phyloP scores from a whole-genome alignment of 1,140 invertebrate species.

The Stegodyphus mimosarum region DNA sequence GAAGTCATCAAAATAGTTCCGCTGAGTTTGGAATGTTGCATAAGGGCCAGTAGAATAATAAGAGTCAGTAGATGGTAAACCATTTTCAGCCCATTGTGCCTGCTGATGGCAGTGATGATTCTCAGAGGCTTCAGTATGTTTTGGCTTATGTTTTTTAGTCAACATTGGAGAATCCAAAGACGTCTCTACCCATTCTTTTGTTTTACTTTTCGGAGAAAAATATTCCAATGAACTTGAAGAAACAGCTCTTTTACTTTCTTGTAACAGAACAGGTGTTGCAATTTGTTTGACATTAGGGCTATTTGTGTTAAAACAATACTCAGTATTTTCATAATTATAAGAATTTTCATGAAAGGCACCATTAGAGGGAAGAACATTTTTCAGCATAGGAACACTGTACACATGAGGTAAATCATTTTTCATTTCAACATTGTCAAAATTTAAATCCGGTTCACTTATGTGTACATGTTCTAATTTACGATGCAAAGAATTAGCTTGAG shows the following conservation, averaged over 20 bases:
- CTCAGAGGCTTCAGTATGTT: not conserved
- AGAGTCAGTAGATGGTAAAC: slow-evolving; percentile 6
- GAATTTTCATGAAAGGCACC: too few species aligned
- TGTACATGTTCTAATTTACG: slow-evolving; percentile 24
- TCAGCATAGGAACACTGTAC: slow-evolving; percentile 32
- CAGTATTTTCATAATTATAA: not conserved
- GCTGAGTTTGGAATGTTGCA: not conserved
- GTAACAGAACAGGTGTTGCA: slow-evolving; percentile 34
- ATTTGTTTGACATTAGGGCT: slow-evolving; percentile 34
- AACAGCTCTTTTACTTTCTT: slow-evolving; percentile 46
- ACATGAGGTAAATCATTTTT: slow-evolving; percentile 7
- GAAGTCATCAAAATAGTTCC: not conserved
- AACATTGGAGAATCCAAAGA: slow-evolving; percentile 74
- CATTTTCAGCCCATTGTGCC: slow-evolving; percentile 48
- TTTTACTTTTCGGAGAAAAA: slow-evolving; percentile 63
- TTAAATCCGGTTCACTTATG: slow-evolving; percentile 42
- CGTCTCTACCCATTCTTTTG: slow-evolving; percentile 82
- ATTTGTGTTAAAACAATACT: not conserved
- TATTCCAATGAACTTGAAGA: slow-evolving; percentile 15
- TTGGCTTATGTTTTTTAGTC: slow-evolving; percentile 30
- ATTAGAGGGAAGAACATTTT: not conserved
- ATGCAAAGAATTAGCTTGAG: slow-evolving; percentile 12
- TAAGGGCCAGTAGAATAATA: not conserved
- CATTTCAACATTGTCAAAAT: slow-evolving; percentile 11
- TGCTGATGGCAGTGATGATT: slow-evolving; percentile 2